Base-by-base conservation (phyloP, 2,888 invertebrate genomes). In the Lithophane ornitopus region DNA sequence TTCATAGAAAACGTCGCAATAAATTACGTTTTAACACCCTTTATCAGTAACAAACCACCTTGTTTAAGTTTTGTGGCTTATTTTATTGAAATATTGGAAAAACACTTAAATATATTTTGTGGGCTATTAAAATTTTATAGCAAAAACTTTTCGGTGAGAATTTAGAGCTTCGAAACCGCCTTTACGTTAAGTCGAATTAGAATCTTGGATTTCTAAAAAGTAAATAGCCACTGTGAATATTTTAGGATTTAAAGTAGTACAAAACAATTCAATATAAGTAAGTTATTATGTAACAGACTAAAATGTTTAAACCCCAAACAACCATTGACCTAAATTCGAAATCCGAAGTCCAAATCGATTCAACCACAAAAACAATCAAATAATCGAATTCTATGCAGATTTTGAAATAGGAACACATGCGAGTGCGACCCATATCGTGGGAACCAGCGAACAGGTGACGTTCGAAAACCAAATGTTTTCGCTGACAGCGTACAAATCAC, bases 381-480 rank as follows among this genome's bases (percentile, higher is more conserved):
- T 85, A 86, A 88, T 87, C 67, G 76, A 88, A 89, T 85, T 80
- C 74, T 73, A 84, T 85, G 86, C 87, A 85, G 86, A 89, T 90
- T 90, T 90, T 84, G 87, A 85, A 92, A 92, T 93, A 91, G 86
- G 89, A 90, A 91, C 92, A 92, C 91, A 90, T 91, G 91, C 67
- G 88, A 85, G 90, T 91, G 91, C 67, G 88, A 85, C 90, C 88
- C 86, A 84, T 85, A 85, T 90, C 95, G 95, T 95, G 95, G 94
- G 95, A 95, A 94, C 92, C 63, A 74, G 54, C 74, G 81, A 92
- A 95, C 95, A 95, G 95, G 95, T 95, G 94, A 89, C 90, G 90
- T 90, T 90, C 88, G 68, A 81, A 90, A 91, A 89, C 92, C 92
- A 93, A 93, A 93, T 94, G 93, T 92, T 92, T 90, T 91, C 89